Evolutionary conservation across 1,140 invertebrate species (phyloP).

Genomic region (Hypothenemus hampei): DNA sequence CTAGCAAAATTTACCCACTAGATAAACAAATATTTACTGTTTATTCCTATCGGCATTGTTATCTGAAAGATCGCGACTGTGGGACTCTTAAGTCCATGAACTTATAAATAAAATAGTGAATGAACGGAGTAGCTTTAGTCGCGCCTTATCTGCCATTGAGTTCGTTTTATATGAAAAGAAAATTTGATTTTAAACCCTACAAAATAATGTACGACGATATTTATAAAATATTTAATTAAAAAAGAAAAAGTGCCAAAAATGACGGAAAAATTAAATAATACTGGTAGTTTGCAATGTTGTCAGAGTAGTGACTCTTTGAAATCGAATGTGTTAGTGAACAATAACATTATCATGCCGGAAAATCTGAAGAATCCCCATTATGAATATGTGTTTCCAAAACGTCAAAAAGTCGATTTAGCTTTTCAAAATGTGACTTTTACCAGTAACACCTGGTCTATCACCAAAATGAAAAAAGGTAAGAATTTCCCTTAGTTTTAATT

Average conservation of each 20-base stretch:
- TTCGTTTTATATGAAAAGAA: background rate
- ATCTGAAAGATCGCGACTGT: too few relatives aligned
- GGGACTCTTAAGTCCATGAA: conserved; percentile 1
- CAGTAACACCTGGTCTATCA: conserved; percentile 31
- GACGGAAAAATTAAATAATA: conserved; percentile 12
- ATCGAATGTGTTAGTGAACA: conserved; percentile 20
- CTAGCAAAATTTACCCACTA: too few relatives aligned
- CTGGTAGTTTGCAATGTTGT: conserved; percentile 32
- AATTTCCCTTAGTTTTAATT: too few relatives aligned
- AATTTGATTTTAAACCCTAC: background rate
- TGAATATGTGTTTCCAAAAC: conserved; percentile 30
- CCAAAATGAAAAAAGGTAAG: conserved; percentile 34
- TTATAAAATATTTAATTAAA: background rate
- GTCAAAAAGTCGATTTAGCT: conserved; percentile 29
- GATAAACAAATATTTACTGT: too few relatives aligned
- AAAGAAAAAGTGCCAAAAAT: background rate
- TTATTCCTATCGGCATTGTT: too few relatives aligned
- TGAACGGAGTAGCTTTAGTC: conserved; percentile 1
- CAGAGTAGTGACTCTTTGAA: conserved; percentile 33
- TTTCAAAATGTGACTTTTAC: conserved; percentile 32
- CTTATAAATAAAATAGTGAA: conserved; percentile 11
- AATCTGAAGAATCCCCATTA: background rate
- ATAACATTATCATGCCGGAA: conserved; percentile 9
- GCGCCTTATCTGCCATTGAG: background rate
- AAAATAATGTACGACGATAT: background rate